phyloP scores from a whole-genome alignment of 92 coral and sea anemone species.

The Epizoanthus stellaris region DNA sequence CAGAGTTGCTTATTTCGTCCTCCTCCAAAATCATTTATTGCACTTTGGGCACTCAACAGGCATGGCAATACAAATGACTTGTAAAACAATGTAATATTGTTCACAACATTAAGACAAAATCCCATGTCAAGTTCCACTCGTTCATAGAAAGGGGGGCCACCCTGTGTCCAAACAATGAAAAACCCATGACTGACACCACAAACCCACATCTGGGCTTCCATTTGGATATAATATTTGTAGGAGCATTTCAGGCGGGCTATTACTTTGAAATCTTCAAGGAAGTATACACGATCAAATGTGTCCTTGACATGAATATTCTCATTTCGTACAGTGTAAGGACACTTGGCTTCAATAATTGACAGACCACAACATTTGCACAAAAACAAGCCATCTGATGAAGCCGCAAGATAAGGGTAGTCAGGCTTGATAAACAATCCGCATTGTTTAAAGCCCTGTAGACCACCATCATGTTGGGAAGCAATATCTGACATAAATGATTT shows the following conservation, averaged over 20 bases:
- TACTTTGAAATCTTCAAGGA: slow-evolving; percentile 37
- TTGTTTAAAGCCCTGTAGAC: slow-evolving; percentile 36
- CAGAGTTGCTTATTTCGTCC: slow-evolving; percentile 11
- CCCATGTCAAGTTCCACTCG: slow-evolving; percentile 1
- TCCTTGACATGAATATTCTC: not conserved
- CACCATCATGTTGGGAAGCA: slow-evolving; percentile 41
- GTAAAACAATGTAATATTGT: slow-evolving; percentile 22
- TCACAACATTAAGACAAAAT: not conserved
- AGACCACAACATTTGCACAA: slow-evolving; percentile 24
- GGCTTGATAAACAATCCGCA: slow-evolving; percentile 47
- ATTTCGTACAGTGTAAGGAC: slow-evolving; percentile 29
- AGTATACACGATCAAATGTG: slow-evolving; percentile 8
- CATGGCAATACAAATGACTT: slow-evolving; percentile 22
- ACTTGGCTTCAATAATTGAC: slow-evolving; percentile 40
- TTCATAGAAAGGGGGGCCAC: slow-evolving; percentile 1
- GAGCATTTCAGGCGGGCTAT: slow-evolving; percentile 19
- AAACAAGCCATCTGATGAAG: slow-evolving; percentile 55
- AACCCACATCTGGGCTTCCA: slow-evolving; percentile 13
- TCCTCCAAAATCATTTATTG: slow-evolving; percentile 35
- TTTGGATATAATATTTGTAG: slow-evolving; percentile 5
- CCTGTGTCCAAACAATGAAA: slow-evolving; percentile 50
- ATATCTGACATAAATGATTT: slow-evolving; percentile 39
- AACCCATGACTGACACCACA: slow-evolving; percentile 38
- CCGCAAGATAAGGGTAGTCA: slow-evolving; percentile 53
- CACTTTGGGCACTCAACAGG: slow-evolving; percentile 19